Evolutionary conservation across 2,797 vertebrate species (phyloP).

Genomic region (Pseudomugil gertrudae): DNA sequence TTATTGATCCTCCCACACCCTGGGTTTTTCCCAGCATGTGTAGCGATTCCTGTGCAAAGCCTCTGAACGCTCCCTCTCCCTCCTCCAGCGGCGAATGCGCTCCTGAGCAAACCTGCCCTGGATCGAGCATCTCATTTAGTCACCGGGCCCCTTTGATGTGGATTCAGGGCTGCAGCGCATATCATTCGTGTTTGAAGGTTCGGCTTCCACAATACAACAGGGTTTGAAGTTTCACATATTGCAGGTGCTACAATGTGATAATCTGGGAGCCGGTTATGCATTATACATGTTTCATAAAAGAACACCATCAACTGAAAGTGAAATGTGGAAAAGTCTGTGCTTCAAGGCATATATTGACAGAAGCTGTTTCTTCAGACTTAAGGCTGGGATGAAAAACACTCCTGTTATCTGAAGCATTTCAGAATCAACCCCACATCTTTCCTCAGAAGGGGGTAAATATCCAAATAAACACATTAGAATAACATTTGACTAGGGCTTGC

Average conservation of each 20-base stretch:
- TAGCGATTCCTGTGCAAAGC: constrained; percentile 68
- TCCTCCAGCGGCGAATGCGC: constrained; percentile 66
- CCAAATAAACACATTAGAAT: constrained; percentile 72
- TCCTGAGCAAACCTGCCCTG: constrained; percentile 76
- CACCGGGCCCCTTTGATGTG: constrained; percentile 78
- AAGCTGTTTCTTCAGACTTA: constrained; percentile 66
- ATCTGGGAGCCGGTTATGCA: constrained; percentile 76
- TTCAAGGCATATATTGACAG: constrained; percentile 77
- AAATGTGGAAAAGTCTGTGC: constrained; percentile 71
- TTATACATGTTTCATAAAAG: constrained; percentile 81
- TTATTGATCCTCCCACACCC: constrained; percentile 76
- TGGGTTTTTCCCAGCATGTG: constrained; percentile 68
- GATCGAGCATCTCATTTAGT: constrained; percentile 80
- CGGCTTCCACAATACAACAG: constrained; percentile 72
- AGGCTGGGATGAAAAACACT: constrained; percentile 67
- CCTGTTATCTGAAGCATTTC: constrained; percentile 67
- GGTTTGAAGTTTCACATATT: constrained; percentile 80
- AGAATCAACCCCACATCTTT: constrained; percentile 66
- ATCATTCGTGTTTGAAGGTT: constrained; percentile 80
- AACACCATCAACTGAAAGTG: constrained; percentile 75
- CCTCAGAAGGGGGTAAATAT: constrained; percentile 68
- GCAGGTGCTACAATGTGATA: constrained; percentile 81
- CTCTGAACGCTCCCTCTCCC: constrained; percentile 71
- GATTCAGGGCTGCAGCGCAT: constrained; percentile 77
- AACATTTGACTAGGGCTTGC: constrained; percentile 63